These are phyloP conservation scores for Thysanoteuthis rhombus DNA, from an alignment of 2,888 invertebrate species.

Conservation along the genomic window DNA sequence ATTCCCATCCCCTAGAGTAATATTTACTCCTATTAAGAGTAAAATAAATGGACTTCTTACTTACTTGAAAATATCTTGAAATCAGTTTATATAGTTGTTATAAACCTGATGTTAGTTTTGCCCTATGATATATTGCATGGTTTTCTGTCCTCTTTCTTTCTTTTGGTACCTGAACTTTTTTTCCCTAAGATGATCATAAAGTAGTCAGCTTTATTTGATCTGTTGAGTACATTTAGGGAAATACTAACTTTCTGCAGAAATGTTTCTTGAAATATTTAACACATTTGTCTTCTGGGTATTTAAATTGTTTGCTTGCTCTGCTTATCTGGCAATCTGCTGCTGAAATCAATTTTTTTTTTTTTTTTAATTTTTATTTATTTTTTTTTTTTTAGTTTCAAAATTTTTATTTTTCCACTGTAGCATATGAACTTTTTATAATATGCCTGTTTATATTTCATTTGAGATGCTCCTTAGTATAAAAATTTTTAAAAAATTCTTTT, in stretches of 20 bases:
- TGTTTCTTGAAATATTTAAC: neutral
- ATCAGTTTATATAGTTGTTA: neutral
- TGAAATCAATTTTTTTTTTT: neutral
- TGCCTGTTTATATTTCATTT: neutral
- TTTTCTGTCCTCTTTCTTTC: neutral
- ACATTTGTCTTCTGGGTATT: conserved; percentile 26
- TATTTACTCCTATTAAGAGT: neutral
- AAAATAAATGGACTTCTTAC: neutral
- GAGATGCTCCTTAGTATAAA: neutral
- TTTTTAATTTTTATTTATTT: neutral
- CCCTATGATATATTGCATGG: neutral
- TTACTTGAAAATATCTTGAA: neutral
- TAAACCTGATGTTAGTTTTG: neutral
- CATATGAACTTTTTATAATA: neutral
- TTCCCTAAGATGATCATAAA: too few relatives aligned
- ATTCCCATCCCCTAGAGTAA: neutral
- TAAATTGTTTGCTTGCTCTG: neutral
- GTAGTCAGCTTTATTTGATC: neutral
- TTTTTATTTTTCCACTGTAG: too few relatives aligned
- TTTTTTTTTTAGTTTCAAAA: too few relatives aligned
- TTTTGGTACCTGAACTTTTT: too few relatives aligned
- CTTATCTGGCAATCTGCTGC: neutral
- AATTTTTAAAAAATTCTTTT: neutral
- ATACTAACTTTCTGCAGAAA: neutral
- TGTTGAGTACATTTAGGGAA: neutral